phyloP scores from a whole-genome alignment of 1,140 invertebrate species.

The Drosophila rufa region DNA sequence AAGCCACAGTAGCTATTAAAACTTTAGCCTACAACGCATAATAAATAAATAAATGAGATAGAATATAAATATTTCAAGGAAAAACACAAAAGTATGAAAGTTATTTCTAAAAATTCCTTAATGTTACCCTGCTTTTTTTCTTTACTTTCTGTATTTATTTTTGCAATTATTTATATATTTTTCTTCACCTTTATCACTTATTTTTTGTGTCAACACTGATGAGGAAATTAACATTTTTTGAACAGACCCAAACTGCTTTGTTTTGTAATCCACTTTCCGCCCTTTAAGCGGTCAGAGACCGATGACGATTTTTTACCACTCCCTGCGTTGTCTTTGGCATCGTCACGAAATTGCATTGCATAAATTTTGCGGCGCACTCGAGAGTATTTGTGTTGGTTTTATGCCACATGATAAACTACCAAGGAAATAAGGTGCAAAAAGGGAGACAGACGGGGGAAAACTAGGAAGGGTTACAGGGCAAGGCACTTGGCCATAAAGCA shows the following conservation, averaged over 20 bases:
- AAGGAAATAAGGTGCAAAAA: conserved; percentile 48
- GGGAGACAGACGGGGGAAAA: conserved; percentile 27
- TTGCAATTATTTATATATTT: too few species aligned
- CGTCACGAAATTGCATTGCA: conserved; percentile 65
- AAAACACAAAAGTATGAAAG: too few species aligned
- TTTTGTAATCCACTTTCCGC: conserved; percentile 54
- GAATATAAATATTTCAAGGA: too few species aligned
- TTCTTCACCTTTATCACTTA: too few species aligned
- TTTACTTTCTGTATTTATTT: too few species aligned
- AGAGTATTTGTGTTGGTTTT: conserved; percentile 42
- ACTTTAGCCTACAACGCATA: too few species aligned
- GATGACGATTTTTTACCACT: conserved; percentile 17
- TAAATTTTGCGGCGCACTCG: conserved; percentile 48
- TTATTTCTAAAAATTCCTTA: too few species aligned
- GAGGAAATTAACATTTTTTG: conserved; percentile 63
- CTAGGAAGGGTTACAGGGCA: conserved; percentile 8
- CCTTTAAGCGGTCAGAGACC: conserved; percentile 20
- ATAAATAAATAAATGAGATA: too few species aligned
- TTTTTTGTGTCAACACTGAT: not conserved
- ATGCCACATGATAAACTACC: conserved; percentile 65
- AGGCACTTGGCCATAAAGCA: conserved; percentile 58
- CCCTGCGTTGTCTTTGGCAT: conserved; percentile 9
- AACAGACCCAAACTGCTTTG: conserved; percentile 37
- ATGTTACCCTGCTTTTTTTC: too few species aligned
- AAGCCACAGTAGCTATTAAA: too few species aligned